Conservation (phyloP, 2,113 vertebrate genomes). For the Pyrgilauda ruficollis region DNA sequence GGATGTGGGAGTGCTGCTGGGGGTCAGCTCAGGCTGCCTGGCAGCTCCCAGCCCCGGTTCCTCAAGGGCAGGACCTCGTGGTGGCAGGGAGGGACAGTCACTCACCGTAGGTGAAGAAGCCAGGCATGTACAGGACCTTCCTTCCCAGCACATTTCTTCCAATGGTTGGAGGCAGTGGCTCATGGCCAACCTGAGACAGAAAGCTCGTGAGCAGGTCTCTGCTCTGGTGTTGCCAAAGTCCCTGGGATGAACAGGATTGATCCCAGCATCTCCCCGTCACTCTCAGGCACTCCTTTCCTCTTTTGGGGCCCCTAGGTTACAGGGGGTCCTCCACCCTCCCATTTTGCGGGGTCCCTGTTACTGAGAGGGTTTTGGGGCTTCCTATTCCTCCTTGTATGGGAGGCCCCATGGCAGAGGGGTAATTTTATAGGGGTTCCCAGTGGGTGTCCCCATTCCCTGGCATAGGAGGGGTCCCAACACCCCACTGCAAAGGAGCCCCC, state of each 20-base stretch:
- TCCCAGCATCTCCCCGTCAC: accelerated
- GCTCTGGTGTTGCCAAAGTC: not conserved
- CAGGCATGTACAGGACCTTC: constrained; percentile 85
- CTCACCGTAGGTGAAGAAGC: constrained; percentile 91
- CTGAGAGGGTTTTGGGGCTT: not conserved
- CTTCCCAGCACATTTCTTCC: constrained; percentile 86
- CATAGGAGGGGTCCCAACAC: accelerated
- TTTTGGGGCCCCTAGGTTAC: not conserved
- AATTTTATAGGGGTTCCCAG: not conserved
- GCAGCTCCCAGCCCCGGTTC: not conserved
- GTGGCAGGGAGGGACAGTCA: not conserved
- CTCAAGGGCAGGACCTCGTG: accelerated
- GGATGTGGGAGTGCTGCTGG: not conserved
- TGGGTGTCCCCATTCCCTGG: not conserved
- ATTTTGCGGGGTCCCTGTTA: not conserved
- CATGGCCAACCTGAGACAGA: constrained; percentile 83
- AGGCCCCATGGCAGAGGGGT: not conserved
- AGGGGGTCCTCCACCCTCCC: not conserved
- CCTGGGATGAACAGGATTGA: accelerated
- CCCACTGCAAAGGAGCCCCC: not conserved
- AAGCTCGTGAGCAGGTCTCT: not conserved
- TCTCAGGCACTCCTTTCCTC: not conserved
- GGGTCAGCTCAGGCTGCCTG: not conserved
- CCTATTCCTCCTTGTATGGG: accelerated
- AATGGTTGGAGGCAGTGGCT: constrained; percentile 82